Evolutionary conservation across 2,797 vertebrate species (phyloP).

Genomic region (Trachops cirrhosus): DNA sequence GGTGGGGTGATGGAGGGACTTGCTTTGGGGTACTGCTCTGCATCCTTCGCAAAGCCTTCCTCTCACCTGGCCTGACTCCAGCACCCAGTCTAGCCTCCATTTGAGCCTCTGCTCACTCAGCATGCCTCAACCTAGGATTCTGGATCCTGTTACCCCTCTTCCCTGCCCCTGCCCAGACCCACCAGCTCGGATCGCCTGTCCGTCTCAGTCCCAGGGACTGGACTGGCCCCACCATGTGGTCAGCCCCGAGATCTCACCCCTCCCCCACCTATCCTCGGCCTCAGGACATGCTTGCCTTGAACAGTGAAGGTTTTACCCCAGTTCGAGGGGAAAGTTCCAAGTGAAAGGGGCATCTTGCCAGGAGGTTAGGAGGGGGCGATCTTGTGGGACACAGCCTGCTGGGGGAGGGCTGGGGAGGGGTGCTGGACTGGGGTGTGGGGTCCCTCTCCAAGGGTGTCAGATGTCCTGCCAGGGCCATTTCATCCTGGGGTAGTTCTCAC

Average conservation of each 20-base stretch:
- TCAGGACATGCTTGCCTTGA: fast-evolving
- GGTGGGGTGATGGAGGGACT: fast-evolving
- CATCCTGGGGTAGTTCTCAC: background rate
- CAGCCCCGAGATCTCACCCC: background rate
- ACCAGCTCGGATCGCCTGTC: background rate
- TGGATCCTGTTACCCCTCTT: fast-evolving
- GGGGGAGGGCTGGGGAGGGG: background rate
- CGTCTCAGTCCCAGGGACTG: background rate
- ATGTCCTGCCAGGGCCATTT: background rate
- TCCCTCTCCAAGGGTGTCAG: background rate
- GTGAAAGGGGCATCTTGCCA: background rate
- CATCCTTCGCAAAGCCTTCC: background rate
- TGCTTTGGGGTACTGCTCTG: background rate
- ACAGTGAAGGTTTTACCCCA: background rate
- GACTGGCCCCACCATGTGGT: fast-evolving
- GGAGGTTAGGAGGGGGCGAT: background rate
- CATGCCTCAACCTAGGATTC: fast-evolving
- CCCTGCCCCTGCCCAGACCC: background rate
- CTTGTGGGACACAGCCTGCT: background rate
- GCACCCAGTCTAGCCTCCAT: fast-evolving
- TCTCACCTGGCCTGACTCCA: background rate
- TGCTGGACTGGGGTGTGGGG: background rate
- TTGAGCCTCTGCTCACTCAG: fast-evolving
- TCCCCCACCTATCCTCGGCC: background rate
- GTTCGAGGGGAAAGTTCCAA: background rate